A percentile compares a stretch with the other conserved stretches of the same genome.
Evolutionary conservation across 2,797 vertebrate species (phyloP).

Genomic region (Simalia tracyae): DNA sequence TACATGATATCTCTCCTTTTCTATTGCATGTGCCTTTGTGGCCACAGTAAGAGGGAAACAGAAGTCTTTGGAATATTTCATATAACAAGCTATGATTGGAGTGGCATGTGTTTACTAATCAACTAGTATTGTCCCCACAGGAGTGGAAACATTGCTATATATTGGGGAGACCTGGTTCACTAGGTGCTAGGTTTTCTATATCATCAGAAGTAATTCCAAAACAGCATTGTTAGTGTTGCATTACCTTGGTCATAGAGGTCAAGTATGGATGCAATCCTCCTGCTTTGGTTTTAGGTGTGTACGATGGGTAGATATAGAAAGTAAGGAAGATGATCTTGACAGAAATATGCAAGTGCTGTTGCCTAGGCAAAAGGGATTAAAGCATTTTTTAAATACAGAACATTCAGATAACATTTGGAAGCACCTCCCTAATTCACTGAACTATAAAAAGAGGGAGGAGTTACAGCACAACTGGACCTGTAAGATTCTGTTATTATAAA

Average conservation of each 20-base stretch:
- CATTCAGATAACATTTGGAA: not conserved
- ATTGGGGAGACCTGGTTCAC: not conserved
- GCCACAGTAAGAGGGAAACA: not conserved
- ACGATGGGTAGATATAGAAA: not conserved
- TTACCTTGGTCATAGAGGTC: not conserved
- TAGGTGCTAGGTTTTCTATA: not conserved
- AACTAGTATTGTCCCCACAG: not conserved
- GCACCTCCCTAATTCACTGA: not conserved
- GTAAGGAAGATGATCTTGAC: not conserved
- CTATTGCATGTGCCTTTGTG: slow-evolving; percentile 1
- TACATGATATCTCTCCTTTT: not conserved
- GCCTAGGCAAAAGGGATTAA: not conserved
- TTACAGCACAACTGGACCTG: not conserved
- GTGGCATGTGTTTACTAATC: not conserved
- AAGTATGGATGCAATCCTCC: not conserved
- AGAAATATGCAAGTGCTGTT: not conserved
- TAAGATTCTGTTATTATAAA: not conserved
- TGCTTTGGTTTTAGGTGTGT: not conserved
- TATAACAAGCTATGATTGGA: not conserved
- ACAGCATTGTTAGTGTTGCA: not conserved
- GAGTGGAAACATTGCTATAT: not conserved
- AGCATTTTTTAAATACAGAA: not conserved
- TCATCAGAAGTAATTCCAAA: not conserved
- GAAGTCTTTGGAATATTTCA: not conserved
- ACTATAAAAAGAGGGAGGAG: not conserved